Evolutionary conservation across 30 jellyfish, hydroid and myxozoan species (phyloP), one percentile per base, ranked within the genome.

Genomic region (Aurelia coerulea): DNA sequence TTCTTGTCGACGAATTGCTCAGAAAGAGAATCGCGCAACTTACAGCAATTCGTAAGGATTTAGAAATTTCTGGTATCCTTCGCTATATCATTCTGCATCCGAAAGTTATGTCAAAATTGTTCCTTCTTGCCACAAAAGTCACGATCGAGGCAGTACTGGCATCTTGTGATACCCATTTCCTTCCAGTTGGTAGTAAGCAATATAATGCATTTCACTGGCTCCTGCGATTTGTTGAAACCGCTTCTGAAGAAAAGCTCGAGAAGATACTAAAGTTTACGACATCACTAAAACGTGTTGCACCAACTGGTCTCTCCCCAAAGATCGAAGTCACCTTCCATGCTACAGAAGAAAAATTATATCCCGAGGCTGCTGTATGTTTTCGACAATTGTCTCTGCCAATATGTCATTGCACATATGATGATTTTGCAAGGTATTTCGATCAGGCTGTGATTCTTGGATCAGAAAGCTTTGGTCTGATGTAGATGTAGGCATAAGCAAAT

Each of bases 51-150:
- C 68, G 70, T 34, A 2, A 73, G 51, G 84, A 72, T 51, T 34
- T 73, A 19, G 84, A 73, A 13, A 51, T 73, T 73, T 46, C 84
- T 39, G 70, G 70, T 49, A 16, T 73, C 6, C 84, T 41, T 73
- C 84, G 84, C 9, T 65, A 53, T 16, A 53, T 53, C 12, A 53
- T 9, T 10, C 16, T 53, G 16, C 65, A 53, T 16, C 65, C 65
- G 12, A 16, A 53, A 16, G 12, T 53, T 10, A 53, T 53, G 65
- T 9, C 12, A 53, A 16, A 53, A 53, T 53, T 10, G 12, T 53
- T 53, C 65, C 12, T 16, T 16, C 65, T 9, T 9, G 16, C 65
- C 12, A 53, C 12, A 53, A 16, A 53, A 53, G 65, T 53, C 12
- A 53, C 65, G 12, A 16, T 53, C 16, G 15, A 53, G 65, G 65